phyloP scores from a whole-genome alignment of 1,140 invertebrate genomes.

The Platorchestia sp. region DNA sequence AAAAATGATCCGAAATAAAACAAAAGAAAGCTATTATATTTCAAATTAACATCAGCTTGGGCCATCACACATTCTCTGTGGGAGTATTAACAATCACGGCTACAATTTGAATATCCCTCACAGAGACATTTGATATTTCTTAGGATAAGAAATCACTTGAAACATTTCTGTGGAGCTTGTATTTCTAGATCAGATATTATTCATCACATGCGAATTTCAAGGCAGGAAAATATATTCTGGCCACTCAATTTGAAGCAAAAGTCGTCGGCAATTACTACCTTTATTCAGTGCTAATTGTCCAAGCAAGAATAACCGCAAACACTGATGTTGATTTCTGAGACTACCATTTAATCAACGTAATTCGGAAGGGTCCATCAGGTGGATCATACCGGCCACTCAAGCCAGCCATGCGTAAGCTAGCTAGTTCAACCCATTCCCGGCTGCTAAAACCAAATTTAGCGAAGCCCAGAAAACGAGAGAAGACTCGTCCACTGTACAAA shows the following conservation, averaged over 20 bases:
- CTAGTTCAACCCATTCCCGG: not conserved
- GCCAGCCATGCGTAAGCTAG: not conserved
- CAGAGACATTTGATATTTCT: too few species aligned
- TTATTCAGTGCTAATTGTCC: not conserved
- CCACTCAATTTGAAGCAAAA: not conserved
- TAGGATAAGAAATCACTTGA: not conserved
- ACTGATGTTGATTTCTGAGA: not conserved
- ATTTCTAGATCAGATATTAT: not conserved
- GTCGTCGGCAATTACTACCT: not conserved
- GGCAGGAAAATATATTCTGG: not conserved
- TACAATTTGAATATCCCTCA: too few species aligned
- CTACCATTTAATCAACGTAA: not conserved
- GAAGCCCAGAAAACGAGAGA: not conserved
- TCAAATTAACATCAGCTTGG: too few species aligned
- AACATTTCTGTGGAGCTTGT: not conserved
- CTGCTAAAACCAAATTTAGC: not conserved
- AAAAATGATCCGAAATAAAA: too few species aligned
- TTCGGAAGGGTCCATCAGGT: not conserved
- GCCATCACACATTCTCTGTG: too few species aligned
- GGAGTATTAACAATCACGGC: too few species aligned
- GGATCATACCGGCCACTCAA: not conserved
- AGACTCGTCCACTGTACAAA: not conserved
- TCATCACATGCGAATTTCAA: not conserved
- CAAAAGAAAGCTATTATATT: too few species aligned
- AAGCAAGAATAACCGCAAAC: not conserved